Percentiles rank a stretch among this genome's conserved stretches.
Conservation (phyloP, 2,888 invertebrate species). For the Iselma pallidipennis region DNA sequence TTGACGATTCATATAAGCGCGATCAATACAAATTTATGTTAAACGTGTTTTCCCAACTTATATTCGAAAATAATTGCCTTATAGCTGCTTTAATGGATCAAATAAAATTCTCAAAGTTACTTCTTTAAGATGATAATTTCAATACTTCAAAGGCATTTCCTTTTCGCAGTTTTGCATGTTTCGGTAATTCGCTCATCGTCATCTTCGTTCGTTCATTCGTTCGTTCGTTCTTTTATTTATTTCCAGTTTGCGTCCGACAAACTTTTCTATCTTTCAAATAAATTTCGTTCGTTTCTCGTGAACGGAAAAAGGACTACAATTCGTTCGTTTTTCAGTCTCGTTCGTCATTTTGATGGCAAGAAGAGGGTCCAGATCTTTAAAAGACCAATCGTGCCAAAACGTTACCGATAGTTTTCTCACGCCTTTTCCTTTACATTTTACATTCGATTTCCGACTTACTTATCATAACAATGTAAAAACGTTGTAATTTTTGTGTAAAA, state of each 20-base stretch:
- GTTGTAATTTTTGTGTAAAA: background rate
- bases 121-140: background rate
- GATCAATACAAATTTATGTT: slow-evolving; percentile 6
- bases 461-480: no score
- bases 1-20: background rate
- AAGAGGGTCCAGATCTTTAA: background rate
- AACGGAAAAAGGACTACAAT: slow-evolving; percentile 2
- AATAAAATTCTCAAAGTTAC: background rate
- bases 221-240: no score
- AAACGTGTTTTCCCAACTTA: slow-evolving; percentile 8
- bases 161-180: no score
- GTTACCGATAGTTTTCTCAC: no score
- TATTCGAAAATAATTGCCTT: background rate
- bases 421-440: no score
- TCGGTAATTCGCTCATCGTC: no score
- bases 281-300: slow-evolving; percentile 1
- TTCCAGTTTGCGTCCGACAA: no score
- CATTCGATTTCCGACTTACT: no score
- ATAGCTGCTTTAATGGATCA: slow-evolving; percentile 1
- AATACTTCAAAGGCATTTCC: slow-evolving; percentile 2
- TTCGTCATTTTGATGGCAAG: background rate
- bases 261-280: background rate
- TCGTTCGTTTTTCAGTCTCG: background rate
- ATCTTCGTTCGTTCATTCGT: no score
- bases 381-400: no score